phyloP scores from a whole-genome alignment of 2,797 vertebrate genomes.

The Meriones psammophilus region DNA sequence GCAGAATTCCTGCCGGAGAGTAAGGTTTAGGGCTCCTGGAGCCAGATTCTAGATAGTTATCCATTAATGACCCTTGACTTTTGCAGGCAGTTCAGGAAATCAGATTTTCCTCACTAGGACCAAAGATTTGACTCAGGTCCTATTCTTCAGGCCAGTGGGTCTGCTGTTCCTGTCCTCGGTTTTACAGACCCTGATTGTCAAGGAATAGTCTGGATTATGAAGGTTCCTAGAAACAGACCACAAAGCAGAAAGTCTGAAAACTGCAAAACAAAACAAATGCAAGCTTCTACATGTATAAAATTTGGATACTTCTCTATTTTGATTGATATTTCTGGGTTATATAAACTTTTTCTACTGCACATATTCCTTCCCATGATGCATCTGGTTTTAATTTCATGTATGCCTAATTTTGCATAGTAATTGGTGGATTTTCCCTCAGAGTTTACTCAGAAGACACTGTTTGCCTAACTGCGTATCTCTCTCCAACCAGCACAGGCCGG shows the following conservation, averaged over 20 bases:
- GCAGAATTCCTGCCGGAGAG: background rate
- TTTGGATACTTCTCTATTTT: background rate
- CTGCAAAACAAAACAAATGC: background rate
- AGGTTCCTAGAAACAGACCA: background rate
- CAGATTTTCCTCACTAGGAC: background rate
- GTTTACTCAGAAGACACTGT: background rate
- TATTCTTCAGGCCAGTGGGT: background rate
- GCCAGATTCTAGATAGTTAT: background rate
- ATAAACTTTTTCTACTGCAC: too few species aligned
- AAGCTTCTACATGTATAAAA: background rate
- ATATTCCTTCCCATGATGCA: background rate
- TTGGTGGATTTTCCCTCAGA: background rate
- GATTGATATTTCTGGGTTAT: background rate
- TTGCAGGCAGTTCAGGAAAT: too few species aligned
- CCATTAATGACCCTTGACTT: background rate
- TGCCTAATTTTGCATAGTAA: background rate
- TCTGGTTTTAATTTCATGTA: background rate
- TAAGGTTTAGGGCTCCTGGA: background rate
- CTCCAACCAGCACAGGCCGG: background rate
- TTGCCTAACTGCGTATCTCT: background rate
- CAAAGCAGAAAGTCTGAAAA: background rate
- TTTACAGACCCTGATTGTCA: background rate
- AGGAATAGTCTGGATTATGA: background rate
- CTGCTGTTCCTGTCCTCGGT: background rate
- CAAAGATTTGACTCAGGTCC: background rate